These are phyloP conservation scores for Esox masquinongy DNA, from an alignment of 2,797 vertebrate genomes.

Conservation along the genomic window DNA sequence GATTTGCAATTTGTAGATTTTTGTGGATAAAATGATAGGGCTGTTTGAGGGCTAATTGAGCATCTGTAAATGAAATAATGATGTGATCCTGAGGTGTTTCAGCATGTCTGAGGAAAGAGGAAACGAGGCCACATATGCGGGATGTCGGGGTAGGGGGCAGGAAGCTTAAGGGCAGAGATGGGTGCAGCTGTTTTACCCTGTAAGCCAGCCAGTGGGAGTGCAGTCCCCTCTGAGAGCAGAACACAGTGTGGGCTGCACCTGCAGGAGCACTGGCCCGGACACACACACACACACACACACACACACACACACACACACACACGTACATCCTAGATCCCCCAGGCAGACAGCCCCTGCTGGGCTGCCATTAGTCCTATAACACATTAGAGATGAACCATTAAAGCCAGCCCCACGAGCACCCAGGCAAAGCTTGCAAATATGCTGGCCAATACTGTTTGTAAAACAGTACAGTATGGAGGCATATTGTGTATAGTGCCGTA, in stretches of 20 bases:
- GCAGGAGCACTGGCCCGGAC: slow-evolving; percentile 9
- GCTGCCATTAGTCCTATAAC: slow-evolving; percentile 48
- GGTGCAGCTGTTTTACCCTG: slow-evolving; percentile 23
- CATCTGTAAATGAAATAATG: slow-evolving; percentile 12
- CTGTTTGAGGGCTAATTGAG: slow-evolving; percentile 11
- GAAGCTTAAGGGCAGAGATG: slow-evolving; percentile 24
- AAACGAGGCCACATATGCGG: slow-evolving; percentile 21
- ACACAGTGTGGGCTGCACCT: slow-evolving; percentile 11
- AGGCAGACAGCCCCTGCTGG: slow-evolving; percentile 38
- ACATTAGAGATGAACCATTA: slow-evolving; percentile 37
- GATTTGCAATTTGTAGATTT: not conserved
- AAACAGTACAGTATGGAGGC: too few relatives aligned
- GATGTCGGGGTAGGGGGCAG: slow-evolving; percentile 5
- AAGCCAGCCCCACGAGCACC: slow-evolving; percentile 36
- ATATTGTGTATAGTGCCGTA: not conserved
- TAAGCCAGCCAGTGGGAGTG: slow-evolving; percentile 27
- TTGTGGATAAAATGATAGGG: slow-evolving; percentile 18
- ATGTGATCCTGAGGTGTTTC: slow-evolving; percentile 4
- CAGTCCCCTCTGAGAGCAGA: slow-evolving; percentile 18
- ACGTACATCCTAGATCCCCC: slow-evolving; percentile 20
- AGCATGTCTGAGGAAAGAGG: slow-evolving; percentile 8
- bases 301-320: slow-evolving; percentile 18
- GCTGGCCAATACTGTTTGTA: slow-evolving; percentile 36
- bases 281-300: slow-evolving; percentile 14
- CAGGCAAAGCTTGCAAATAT: slow-evolving; percentile 15